Evolutionary conservation across 2,888 invertebrate genomes (phyloP).

Genomic region (Latrodectus elegans): DNA sequence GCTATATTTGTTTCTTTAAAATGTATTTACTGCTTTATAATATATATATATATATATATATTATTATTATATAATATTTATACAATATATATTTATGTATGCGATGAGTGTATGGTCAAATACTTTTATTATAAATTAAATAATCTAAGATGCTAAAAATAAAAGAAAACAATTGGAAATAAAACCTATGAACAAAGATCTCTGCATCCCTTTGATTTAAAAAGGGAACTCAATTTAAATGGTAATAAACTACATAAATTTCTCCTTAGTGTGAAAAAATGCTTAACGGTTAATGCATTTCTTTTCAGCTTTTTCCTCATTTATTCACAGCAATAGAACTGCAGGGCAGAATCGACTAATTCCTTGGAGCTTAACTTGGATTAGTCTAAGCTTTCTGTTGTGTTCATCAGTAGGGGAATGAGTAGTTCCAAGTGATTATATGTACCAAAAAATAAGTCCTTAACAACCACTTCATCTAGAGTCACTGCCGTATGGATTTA

Average conservation of each 20-base stretch:
- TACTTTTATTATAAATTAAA: too few relatives aligned
- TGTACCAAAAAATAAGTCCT: neutral
- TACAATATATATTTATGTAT: too few relatives aligned
- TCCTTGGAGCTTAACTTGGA: slow-evolving; percentile 37
- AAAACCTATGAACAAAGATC: too few relatives aligned
- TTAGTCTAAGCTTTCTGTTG: slow-evolving; percentile 39
- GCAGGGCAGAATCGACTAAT: slow-evolving; percentile 32
- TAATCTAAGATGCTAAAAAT: too few relatives aligned
- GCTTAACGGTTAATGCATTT: neutral
- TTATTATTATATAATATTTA: too few relatives aligned
- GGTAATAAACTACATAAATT: neutral
- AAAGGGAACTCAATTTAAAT: too few relatives aligned
- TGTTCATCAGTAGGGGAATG: slow-evolving; percentile 41
- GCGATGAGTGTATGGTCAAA: too few relatives aligned
- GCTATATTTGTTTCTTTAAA: too few relatives aligned
- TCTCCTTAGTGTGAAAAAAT: neutral
- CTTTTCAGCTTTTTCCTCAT: neutral
- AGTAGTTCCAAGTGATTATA: slow-evolving; percentile 23
- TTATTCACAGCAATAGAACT: neutral
- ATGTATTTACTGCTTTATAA: too few relatives aligned
- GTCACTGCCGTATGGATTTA: neutral
- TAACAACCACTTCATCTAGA: neutral
- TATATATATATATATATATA: too few relatives aligned
- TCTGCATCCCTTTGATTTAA: too few relatives aligned
- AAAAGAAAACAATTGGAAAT: too few relatives aligned